Evolutionary conservation across 2,113 vertebrate genomes (phyloP).

Genomic region (Caretta caretta): DNA sequence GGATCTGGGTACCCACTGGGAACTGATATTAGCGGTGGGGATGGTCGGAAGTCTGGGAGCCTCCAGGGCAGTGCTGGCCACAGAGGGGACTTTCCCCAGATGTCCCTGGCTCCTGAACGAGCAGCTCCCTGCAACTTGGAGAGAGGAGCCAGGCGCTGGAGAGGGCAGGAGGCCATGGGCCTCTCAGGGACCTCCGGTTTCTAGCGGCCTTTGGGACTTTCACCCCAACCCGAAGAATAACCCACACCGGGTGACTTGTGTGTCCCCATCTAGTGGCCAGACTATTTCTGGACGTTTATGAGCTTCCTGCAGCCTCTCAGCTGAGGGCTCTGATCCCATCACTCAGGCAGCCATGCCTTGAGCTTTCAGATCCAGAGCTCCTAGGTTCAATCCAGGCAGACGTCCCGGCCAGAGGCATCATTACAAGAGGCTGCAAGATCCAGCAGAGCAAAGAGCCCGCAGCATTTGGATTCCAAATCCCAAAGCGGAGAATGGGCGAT

Average conservation of each 20-base stretch:
- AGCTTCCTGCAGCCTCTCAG: background rate
- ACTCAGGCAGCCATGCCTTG: background rate
- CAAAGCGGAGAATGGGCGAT: too few species aligned
- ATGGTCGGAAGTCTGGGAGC: background rate
- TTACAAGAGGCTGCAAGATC: background rate
- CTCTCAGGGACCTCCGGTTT: too few species aligned
- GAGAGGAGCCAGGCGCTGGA: background rate
- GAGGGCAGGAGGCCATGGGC: background rate
- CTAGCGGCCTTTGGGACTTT: background rate
- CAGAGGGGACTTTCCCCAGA: background rate
- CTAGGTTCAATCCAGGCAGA: background rate
- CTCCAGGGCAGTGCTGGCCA: too few species aligned
- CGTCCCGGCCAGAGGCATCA: background rate
- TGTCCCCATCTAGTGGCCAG: background rate
- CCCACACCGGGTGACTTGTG: too few species aligned
- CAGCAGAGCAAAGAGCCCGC: background rate
- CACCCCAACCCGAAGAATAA: background rate
- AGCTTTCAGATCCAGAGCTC: background rate
- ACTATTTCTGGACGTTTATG: background rate
- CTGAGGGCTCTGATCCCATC: background rate
- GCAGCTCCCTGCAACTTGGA: too few species aligned
- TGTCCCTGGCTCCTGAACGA: background rate
- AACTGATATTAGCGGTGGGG: background rate
- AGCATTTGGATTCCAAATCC: background rate
- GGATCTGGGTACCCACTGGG: background rate